Evolutionary conservation across 2,797 vertebrate species (phyloP).

Genomic region (Lepus oiostolus): DNA sequence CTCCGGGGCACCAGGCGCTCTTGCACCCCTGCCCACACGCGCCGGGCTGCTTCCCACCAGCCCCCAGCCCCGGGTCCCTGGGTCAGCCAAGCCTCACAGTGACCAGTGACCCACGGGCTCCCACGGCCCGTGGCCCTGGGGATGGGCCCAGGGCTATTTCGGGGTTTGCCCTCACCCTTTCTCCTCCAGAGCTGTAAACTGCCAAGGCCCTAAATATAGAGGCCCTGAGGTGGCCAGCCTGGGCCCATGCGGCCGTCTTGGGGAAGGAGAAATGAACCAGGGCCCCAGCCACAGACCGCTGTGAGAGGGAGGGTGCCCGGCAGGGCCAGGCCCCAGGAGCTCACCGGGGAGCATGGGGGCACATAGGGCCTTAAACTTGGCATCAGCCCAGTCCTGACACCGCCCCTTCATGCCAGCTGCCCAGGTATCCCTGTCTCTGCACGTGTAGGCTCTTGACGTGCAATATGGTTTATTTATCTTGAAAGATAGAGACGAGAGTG

Average conservation of each 20-base stretch:
- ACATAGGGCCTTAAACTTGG: background rate
- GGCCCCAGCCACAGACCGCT: background rate
- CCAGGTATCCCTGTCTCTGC: background rate
- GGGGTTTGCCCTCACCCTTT: constrained; percentile 73
- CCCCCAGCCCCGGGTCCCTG: background rate
- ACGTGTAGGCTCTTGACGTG: background rate
- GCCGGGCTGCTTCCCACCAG: background rate
- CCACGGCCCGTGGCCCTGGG: constrained; percentile 61
- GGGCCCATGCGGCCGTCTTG: background rate
- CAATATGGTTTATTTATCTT: no score
- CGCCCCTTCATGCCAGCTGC: background rate
- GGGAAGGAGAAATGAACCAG: constrained; percentile 38
- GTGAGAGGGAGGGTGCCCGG: background rate
- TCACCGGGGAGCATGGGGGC: background rate
- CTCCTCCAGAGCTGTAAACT: constrained; percentile 61
- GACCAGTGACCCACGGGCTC: constrained; percentile 59
- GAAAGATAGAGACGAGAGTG: background rate
- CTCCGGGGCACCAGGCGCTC: background rate
- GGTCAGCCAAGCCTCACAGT: constrained; percentile 14
- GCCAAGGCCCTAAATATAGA: constrained; percentile 85
- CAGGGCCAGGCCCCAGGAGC: background rate
- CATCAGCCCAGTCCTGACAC: background rate
- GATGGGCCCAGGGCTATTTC: constrained; percentile 77
- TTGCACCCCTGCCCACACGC: background rate
- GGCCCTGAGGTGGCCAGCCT: constrained; percentile 50